These are phyloP conservation scores for Geotrypetes seraphini DNA, from an alignment of 2,797 vertebrate species.

Conservation along the genomic window DNA sequence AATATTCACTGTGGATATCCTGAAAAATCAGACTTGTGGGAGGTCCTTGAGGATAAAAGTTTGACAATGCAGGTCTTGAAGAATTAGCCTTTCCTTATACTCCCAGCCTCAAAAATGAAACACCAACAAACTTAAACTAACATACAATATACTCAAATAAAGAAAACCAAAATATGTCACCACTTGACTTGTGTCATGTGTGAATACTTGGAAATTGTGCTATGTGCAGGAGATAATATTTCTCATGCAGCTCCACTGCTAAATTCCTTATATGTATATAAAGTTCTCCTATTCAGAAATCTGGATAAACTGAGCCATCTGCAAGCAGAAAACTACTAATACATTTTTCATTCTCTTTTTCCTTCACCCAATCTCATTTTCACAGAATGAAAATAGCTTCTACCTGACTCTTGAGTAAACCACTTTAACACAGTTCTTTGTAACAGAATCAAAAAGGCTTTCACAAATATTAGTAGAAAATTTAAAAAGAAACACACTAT, in stretches of 20 bases:
- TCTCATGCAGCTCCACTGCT: conserved; percentile 14
- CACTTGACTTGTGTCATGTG: too few relatives aligned
- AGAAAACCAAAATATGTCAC: too few relatives aligned
- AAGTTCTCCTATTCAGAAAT: conserved; percentile 4
- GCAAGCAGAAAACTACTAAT: conserved; percentile 1
- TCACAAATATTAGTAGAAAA: conserved; percentile 57
- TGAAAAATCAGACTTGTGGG: too few relatives aligned
- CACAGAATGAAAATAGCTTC: too few relatives aligned
- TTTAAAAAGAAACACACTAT: conserved; percentile 58
- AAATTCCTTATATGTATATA: too few relatives aligned
- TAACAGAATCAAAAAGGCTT: conserved; percentile 50
- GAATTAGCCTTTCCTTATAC: too few relatives aligned
- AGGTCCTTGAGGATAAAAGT: too few relatives aligned
- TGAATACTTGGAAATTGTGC: conserved; percentile 18
- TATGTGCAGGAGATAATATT: conserved; percentile 4
- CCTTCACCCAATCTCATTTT: neutral
- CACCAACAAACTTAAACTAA: too few relatives aligned
- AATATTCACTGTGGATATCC: too few relatives aligned
- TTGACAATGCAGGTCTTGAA: too few relatives aligned
- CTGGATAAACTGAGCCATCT: neutral
- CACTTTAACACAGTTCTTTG: conserved; percentile 20
- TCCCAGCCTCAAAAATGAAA: too few relatives aligned
- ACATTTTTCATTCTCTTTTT: conserved; percentile 1
- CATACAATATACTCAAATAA: too few relatives aligned
- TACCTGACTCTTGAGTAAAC: conserved; percentile 20